Base-by-base conservation (phyloP, 2,797 vertebrate genomes). In the Eleutherodactylus coqui region DNA sequence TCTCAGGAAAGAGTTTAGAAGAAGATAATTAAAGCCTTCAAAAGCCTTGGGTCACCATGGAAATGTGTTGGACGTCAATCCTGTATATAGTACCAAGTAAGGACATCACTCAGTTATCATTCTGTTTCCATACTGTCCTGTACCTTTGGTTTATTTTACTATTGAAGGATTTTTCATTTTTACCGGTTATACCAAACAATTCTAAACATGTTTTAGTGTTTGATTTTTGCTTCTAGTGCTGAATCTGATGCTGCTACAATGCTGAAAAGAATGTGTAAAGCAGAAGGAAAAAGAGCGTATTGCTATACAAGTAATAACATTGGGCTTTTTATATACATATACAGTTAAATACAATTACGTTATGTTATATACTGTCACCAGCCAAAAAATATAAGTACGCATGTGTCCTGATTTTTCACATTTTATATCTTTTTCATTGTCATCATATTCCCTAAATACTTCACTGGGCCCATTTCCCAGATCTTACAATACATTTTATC, bases 21-120 rank as follows among this genome's bases (percentile, higher is more conserved):
- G 64, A 79, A 86, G 70, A 76, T 75, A 67, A 76, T 82, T 86
- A 82, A 75, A 67, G 73, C 55, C 62, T 69, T 78, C 36, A 70
- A 76, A 86, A 67, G 45, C n/a, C 10, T 41, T 64, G 58, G 79
- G 72, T 86, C 79, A 86, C 85, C 85, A 82, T 86, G 80, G 85
- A 78, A 86, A 86, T 77, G n/a, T 70, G 36, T 83, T 72, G 62
- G 58, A 86, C 80, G 73, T 86, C 85, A 70, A 76, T 83, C 80
- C 64, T 55, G 17, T 86, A 82, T 53, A 78, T 85, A 53, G 62
- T 53, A 85, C 32, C 62, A 78, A 49, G 70, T 85, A 11, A 82
- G 64, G 70, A 82, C 79, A 53, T 70, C 21, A 69, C 53, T 78
- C 34, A 76, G 17, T 34, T 14, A 41, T 62, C 29, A 24, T 64